Base-by-base conservation (phyloP, 2,113 vertebrate genomes). In the Balaenoptera acutorostrata region DNA sequence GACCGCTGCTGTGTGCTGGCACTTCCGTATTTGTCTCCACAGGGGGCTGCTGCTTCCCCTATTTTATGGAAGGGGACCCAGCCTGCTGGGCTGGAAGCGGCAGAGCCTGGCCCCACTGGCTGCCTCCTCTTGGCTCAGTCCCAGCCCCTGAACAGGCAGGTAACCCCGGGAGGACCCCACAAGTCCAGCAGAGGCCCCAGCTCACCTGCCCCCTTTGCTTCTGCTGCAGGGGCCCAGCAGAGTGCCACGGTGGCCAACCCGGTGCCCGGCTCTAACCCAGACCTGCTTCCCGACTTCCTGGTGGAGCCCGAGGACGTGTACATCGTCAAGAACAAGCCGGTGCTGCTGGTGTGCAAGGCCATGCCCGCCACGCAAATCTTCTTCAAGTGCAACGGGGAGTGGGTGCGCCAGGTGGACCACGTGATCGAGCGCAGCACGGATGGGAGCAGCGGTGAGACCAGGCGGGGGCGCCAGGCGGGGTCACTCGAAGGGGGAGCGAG, bases 331-430 rank as follows among this genome's bases (percentile, higher is more conserved):
- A 99, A 99, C 98, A 99, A 99, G 98, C 99, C 99, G 0, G 99
- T 99, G 98, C 99, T 99, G 69, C 98, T 99, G 98, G 99, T 99
- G 94, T 99, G 99, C 98, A 99, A 99, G 77, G 99, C 99, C 46
- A 98, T 98, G 5, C 99, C 99, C 0, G 99, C 99, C 98, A 99
- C 99, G 0, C 99, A 99, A 99, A 99, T 99, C 98, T 99, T 99
- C 99, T 99, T 99, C 99, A 99, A 99, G 98, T 99, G 99, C 98
- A 99, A 99, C 0, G 99, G 99, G 49, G 99, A 99, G 98, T 99
- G 99, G 99, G 99, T 99, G 41, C 99, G 99, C 97, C 99, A 99
- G 97, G 99, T 99, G 1, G 99, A 99, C 98, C 99, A 99, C 31
- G 61, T 99, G 90, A 99, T 99, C 0, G 99, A 99, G 97, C 99